A percentile compares a stretch with the other conserved stretches of the same genome.
Conservation (phyloP, 2,797 vertebrate genomes). For the Siniperca obscura region DNA sequence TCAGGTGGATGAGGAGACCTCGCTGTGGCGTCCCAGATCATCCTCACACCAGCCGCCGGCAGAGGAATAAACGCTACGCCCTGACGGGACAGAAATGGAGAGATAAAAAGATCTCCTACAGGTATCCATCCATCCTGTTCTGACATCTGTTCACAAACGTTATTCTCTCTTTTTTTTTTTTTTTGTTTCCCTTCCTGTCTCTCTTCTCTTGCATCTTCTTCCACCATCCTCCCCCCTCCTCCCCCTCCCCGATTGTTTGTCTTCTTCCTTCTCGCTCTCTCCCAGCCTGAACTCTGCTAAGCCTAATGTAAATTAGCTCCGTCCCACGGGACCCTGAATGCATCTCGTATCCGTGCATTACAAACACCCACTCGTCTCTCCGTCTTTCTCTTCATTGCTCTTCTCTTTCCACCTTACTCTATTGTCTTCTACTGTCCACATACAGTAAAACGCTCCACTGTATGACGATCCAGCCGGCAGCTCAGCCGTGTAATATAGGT, state of each 20-base stretch:
- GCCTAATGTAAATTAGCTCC: conserved; percentile 49
- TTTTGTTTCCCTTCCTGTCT: background rate
- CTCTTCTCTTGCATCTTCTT: background rate
- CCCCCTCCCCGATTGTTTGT: background rate
- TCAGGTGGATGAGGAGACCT: conserved; percentile 97
- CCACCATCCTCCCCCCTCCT: background rate
- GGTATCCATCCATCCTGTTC: conserved; percentile 77
- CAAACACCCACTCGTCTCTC: conserved; percentile 44
- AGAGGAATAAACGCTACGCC: conserved; percentile 95
- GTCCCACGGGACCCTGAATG: conserved; percentile 54
- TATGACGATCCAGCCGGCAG: background rate
- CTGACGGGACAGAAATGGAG: conserved; percentile 98
- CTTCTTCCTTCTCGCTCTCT: background rate
- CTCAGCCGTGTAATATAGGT: conserved; percentile 39
- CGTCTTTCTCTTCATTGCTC: background rate
- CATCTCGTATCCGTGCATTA: conserved; percentile 43
- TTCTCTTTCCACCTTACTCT: conserved; percentile 8
- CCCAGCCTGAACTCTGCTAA: background rate
- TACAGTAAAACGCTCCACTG: conserved; percentile 10
- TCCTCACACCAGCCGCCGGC: conserved; percentile 89
- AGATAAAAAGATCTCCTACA: conserved; percentile 97
- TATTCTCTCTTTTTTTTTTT: background rate
- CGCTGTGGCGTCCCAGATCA: conserved; percentile 96
- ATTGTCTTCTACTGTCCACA: conserved; percentile 2
- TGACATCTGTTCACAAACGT: background rate